Conservation (phyloP, 2,888 invertebrate genomes). For the Standfussiana lucernea region DNA sequence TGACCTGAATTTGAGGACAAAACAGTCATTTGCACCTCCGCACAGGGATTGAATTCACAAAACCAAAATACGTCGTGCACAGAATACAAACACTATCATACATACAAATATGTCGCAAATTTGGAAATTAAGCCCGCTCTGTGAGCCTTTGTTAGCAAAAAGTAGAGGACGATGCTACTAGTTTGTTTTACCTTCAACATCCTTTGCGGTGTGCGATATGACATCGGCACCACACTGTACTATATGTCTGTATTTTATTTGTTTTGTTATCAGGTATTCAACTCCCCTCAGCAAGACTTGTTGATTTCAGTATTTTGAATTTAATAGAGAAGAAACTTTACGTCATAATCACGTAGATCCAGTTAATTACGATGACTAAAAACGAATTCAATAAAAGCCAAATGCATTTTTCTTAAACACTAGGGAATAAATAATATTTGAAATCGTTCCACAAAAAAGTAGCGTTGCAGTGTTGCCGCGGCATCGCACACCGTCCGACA, state of each 20-base stretch:
- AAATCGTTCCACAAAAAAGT: conserved; percentile 28
- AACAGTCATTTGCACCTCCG: conserved; percentile 54
- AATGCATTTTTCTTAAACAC: conserved; percentile 8
- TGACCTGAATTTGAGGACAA: conserved; percentile 51
- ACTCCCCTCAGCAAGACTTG: not conserved
- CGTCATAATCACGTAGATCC: not conserved
- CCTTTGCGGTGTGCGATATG: conserved; percentile 52
- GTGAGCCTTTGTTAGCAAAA: conserved; percentile 64
- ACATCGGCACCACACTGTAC: not conserved
- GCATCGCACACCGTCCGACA: conserved; percentile 28
- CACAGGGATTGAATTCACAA: conserved; percentile 63
- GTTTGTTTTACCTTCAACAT: conserved; percentile 63
- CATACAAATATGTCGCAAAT: conserved; percentile 66
- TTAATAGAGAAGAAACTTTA: not conserved
- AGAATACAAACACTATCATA: conserved; percentile 63
- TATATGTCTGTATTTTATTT: not conserved
- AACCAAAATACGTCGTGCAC: conserved; percentile 56
- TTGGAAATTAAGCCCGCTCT: conserved; percentile 64
- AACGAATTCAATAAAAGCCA: not conserved
- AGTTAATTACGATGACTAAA: not conserved
- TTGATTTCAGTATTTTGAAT: not conserved
- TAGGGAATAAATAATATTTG: conserved; percentile 3
- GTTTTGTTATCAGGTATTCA: not conserved
- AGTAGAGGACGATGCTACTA: conserved; percentile 58
- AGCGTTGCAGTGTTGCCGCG: not conserved